A percentile compares a stretch with the other conserved stretches of the same genome.
Conservation (phyloP, 1,140 invertebrate genomes). For the Microplitis mediator region DNA sequence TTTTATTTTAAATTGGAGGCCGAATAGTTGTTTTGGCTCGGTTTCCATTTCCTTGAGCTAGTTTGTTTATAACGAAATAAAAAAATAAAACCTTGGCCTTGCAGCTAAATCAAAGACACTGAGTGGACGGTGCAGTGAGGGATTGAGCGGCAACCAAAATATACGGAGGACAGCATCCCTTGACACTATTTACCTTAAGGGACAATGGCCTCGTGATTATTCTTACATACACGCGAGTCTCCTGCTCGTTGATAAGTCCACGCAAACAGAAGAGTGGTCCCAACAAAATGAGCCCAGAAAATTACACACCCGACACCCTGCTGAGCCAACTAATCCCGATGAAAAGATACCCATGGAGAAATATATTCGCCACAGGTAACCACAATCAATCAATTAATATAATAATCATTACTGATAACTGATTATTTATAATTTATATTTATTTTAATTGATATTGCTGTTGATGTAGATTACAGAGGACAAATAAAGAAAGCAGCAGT, state of each 20-base stretch:
- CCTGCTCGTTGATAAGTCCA: conserved; percentile 77
- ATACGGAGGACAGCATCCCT: conserved; percentile 78
- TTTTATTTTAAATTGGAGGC: conserved; percentile 31
- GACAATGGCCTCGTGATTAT: conserved; percentile 76
- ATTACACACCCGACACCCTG: conserved; percentile 52
- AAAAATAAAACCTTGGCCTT: conserved; percentile 36
- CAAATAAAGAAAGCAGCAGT: conserved; percentile 60
- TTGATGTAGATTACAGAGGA: conserved; percentile 55
- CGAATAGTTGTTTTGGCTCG: conserved; percentile 41
- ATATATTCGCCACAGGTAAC: conserved; percentile 62
- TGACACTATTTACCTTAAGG: conserved; percentile 77
- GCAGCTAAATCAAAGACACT: conserved; percentile 70
- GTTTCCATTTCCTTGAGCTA: conserved; percentile 31
- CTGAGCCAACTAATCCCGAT: conserved; percentile 56
- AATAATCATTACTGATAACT: not conserved
- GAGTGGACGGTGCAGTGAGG: conserved; percentile 58
- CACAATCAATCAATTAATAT: not conserved
- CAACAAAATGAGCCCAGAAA: conserved; percentile 60
- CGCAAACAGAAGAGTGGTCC: conserved; percentile 74
- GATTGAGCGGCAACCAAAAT: conserved; percentile 62
- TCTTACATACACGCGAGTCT: conserved; percentile 70
- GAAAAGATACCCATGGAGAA: conserved; percentile 62
- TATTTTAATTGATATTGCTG: not conserved
- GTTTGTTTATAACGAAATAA: not conserved
- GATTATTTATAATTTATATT: not conserved